Conservation (phyloP, 1,140 invertebrate species). For the Drepana arcuata region DNA sequence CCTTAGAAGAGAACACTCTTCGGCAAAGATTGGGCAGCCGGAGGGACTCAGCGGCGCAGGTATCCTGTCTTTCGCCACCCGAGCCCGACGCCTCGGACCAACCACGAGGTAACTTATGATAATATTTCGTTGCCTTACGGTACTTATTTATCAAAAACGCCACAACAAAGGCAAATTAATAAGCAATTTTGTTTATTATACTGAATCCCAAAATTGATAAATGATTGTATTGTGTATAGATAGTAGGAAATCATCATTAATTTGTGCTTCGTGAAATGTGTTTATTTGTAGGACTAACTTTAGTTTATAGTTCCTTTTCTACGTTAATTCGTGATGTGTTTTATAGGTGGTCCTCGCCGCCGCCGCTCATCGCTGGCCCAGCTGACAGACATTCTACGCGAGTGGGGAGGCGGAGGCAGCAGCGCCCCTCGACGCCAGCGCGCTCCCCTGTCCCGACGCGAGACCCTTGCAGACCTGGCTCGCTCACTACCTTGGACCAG, state of each 20-base stretch:
- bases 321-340: no score
- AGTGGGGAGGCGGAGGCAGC: slow-evolving; percentile 84
- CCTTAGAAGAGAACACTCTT: slow-evolving; percentile 87
- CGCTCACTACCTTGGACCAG: slow-evolving; percentile 82
- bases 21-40: slow-evolving; percentile 84
- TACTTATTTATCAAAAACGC: no score
- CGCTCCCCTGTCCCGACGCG: slow-evolving; percentile 82
- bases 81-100: slow-evolving; percentile 78
- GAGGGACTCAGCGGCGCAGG: slow-evolving; percentile 90
- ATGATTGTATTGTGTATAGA: background rate
- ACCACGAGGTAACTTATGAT: slow-evolving; percentile 34
- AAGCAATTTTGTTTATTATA: no score
- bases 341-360: slow-evolving; percentile 74
- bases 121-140: background rate
- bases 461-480: slow-evolving; percentile 88
- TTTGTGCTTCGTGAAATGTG: no score
- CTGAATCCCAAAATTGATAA: background rate
- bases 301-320: slow-evolving; percentile 8
- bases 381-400: slow-evolving; percentile 87
- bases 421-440: slow-evolving; percentile 74
- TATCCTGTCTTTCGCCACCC: slow-evolving; percentile 86
- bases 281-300: no score
- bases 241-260: no score
- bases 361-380: slow-evolving; percentile 88
- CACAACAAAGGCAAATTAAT: no score